Base-by-base conservation (phyloP, 53 echinoderm and acorn worm genomes). In the Holothuria leucospilota region DNA sequence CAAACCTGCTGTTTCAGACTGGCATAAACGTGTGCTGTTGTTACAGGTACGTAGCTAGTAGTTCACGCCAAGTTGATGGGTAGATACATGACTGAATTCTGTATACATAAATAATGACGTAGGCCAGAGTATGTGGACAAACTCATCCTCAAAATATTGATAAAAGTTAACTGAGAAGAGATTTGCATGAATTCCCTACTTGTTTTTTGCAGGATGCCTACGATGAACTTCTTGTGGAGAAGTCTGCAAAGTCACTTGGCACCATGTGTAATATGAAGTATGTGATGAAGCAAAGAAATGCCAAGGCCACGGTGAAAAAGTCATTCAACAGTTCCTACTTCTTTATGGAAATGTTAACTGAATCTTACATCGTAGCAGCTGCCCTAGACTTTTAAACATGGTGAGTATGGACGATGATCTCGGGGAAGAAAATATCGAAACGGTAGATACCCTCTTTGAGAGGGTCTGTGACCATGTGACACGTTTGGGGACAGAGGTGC, bases 151-250 rank as follows among this genome's bases (percentile, higher is more conserved):
- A n/a, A n/a, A n/a, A n/a, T n/a, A n/a, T n/a, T n/a, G n/a, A n/a
- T n/a, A n/a, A n/a, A n/a, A n/a, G n/a, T n/a, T n/a, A 15, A n/a
- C n/a, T n/a, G n/a, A n/a, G n/a, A n/a, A n/a, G n/a, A n/a, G n/a
- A n/a, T n/a, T n/a, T n/a, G n/a, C n/a, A n/a, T n/a, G n/a, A n/a
- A n/a, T n/a, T n/a, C n/a, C n/a, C n/a, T n/a, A n/a, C n/a, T n/a
- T n/a, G n/a, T n/a, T n/a, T 63, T 63, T 63, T 63, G 21, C 63
- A 63, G 63, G 63, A 63, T 63, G 63, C 63, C 21, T 63, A 6
- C 10, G 63, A 63, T 25, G 63, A 63, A 25, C 63, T 63, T 63
- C 63, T 63, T n/a, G 63, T 63, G 10, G 63, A 63, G 63, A 9
- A 63, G 8, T 63, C 63, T 21, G 63, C 10, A 8, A 63, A 25